phyloP scores from a whole-genome alignment of 2,888 invertebrate genomes.

The Hermaeophaga mercurialis region DNA sequence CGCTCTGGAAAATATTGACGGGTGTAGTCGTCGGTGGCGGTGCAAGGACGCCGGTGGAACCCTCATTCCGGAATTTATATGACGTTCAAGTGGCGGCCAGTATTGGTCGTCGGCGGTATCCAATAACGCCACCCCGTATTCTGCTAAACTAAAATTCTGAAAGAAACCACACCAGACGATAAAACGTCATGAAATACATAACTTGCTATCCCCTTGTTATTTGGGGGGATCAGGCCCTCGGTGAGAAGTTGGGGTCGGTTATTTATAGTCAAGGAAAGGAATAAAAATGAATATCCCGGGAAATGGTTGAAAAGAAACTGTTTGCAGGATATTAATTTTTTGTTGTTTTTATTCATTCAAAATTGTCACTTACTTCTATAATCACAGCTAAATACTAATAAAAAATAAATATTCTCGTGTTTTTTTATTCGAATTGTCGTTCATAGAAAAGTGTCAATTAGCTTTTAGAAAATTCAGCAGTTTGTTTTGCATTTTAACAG shows the following conservation, averaged over 20 bases:
- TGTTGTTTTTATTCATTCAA: too few species aligned
- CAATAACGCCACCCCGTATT: slow-evolving; percentile 55
- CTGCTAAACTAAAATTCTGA: slow-evolving; percentile 54
- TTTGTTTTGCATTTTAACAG: too few species aligned
- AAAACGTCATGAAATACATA: slow-evolving; percentile 53
- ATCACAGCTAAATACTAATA: too few species aligned
- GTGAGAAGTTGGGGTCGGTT: background rate
- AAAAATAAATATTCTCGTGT: too few species aligned
- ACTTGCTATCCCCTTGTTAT: slow-evolving; percentile 17
- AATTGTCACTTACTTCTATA: too few species aligned
- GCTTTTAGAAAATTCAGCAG: too few species aligned
- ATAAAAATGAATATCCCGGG: too few species aligned
- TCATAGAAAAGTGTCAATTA: too few species aligned
- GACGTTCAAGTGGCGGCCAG: slow-evolving; percentile 55
- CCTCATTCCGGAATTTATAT: slow-evolving; percentile 58
- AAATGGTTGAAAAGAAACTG: too few species aligned
- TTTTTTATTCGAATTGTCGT: too few species aligned
- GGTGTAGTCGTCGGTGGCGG: slow-evolving; percentile 39
- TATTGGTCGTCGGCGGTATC: slow-evolving; percentile 56
- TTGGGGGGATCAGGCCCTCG: background rate
- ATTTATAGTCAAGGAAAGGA: background rate
- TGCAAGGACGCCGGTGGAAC: slow-evolving; percentile 38
- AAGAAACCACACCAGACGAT: slow-evolving; percentile 53
- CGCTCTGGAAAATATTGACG: slow-evolving; percentile 50
- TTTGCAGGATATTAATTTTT: too few species aligned